A percentile compares a stretch with the other conserved stretches of the same genome.
Evolutionary conservation across 2,888 invertebrate genomes (phyloP).

Genomic region (Lacanobia wlatinum): DNA sequence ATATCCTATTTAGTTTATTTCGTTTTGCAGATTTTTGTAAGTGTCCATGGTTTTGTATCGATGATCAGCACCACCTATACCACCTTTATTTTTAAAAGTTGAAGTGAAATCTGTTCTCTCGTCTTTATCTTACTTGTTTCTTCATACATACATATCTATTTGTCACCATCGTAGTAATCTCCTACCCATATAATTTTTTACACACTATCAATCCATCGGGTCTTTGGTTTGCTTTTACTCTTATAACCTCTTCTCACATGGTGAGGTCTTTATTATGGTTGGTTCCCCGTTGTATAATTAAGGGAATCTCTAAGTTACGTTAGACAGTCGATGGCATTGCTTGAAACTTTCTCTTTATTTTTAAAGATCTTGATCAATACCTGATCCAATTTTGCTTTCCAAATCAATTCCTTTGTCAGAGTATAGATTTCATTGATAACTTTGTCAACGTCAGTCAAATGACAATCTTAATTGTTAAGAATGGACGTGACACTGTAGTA

Average conservation of each 20-base stretch:
- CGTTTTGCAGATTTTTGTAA: background rate
- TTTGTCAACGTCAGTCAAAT: constrained; percentile 23
- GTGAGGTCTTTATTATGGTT: background rate
- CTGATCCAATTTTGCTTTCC: constrained; percentile 28
- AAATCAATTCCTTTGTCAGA: constrained; percentile 17
- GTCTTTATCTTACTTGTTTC: background rate
- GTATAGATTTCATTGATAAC: constrained; percentile 17
- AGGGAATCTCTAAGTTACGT: too few relatives aligned
- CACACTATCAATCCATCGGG: background rate
- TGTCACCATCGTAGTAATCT: too few relatives aligned
- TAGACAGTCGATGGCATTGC: background rate
- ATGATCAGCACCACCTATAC: background rate
- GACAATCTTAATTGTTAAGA: constrained; percentile 2
- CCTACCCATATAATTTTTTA: background rate
- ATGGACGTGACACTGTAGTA: background rate
- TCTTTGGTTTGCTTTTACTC: background rate
- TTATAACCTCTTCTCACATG: too few relatives aligned
- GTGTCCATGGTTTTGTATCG: background rate
- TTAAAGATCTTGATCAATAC: constrained; percentile 17
- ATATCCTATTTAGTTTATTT: constrained; percentile 37
- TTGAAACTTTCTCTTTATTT: constrained; percentile 14
- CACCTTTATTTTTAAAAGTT: background rate
- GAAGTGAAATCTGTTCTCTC: background rate
- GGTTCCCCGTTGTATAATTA: background rate
- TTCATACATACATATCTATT: background rate